phyloP scores from a whole-genome alignment of 64 coral and sea anemone genomes.

The Actinia equina region DNA sequence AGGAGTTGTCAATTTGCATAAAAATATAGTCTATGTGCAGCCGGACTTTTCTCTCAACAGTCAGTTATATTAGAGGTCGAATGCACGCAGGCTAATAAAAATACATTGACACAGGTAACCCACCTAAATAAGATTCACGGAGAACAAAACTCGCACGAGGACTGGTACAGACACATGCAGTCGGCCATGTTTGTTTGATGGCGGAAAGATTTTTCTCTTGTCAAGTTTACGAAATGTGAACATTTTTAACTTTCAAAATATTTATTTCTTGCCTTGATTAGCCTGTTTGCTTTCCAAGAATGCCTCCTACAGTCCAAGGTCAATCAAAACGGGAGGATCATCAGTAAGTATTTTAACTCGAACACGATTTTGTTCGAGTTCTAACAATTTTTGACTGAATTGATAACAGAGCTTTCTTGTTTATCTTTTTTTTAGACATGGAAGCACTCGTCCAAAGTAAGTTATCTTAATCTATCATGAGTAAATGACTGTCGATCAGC shows the following conservation, averaged over 20 bases:
- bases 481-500: too few relatives aligned
- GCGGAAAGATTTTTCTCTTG: background rate
- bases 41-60: too few relatives aligned
- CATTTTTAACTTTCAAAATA: background rate
- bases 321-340: background rate
- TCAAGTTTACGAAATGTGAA: background rate
- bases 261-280: background rate
- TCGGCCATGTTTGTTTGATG: background rate
- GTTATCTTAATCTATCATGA: background rate
- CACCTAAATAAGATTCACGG: background rate
- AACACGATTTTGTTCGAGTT: background rate
- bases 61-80: too few relatives aligned
- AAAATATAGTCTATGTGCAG: too few relatives aligned
- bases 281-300: background rate
- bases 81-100: too few relatives aligned
- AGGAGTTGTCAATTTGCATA: too few relatives aligned
- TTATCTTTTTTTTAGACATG: background rate
- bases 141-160: background rate
- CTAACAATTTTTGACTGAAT: background rate
- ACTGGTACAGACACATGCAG: background rate
- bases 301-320: slow-evolving; percentile 25
- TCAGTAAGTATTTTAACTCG: background rate
- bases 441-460: slow-evolving; percentile 4
- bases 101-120: background rate
- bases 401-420: background rate